phyloP scores from a whole-genome alignment of 2,113 vertebrate species.

The Hemiscyllium ocellatum region DNA sequence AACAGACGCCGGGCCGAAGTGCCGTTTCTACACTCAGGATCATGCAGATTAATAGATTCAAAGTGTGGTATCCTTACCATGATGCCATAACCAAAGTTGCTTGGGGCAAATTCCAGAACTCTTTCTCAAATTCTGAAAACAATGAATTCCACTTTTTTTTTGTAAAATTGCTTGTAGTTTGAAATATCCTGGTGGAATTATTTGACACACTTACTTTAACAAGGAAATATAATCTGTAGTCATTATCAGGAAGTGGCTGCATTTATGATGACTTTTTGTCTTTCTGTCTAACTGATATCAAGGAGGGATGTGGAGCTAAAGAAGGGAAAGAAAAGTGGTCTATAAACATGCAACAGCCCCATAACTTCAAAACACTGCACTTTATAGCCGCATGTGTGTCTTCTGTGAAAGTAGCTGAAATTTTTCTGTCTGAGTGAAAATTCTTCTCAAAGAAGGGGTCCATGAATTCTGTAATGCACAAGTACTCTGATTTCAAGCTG shows the following conservation, averaged over 20 bases:
- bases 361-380: not conserved
- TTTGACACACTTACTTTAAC: not conserved
- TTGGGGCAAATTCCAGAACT: too few relatives aligned
- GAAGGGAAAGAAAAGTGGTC: not conserved
- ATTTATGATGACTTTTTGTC: not conserved
- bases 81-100: too few relatives aligned
- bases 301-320: not conserved
- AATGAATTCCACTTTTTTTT: too few relatives aligned
- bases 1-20: too few relatives aligned
- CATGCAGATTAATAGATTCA: too few relatives aligned
- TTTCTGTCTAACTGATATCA: not conserved
- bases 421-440: not conserved
- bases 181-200: too few relatives aligned
- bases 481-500: not conserved
- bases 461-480: not conserved
- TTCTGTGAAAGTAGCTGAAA: not conserved
- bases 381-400: not conserved
- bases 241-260: not conserved
- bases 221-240: not conserved
- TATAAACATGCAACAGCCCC: not conserved
- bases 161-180: too few relatives aligned
- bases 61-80: too few relatives aligned
- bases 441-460: not conserved
- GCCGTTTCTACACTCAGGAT: too few relatives aligned
- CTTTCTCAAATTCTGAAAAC: too few relatives aligned